Evolutionary conservation across 2,888 invertebrate species (phyloP).

Genomic region (Phania funesta): DNA sequence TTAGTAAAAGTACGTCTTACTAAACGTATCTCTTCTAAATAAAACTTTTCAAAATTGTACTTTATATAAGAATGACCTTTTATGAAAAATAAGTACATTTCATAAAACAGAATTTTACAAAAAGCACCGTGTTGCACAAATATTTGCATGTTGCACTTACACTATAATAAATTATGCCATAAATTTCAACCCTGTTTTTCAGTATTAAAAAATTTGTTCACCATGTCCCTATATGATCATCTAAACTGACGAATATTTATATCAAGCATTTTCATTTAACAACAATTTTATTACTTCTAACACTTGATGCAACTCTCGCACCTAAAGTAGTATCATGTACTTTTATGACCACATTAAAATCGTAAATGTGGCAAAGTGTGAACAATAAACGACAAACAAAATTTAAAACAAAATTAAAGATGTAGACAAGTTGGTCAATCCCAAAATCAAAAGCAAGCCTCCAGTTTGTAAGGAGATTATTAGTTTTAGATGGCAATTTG

Average conservation of each 20-base stretch:
- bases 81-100: too few species aligned
- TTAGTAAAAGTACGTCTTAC: too few species aligned
- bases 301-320: background rate
- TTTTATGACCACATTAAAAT: conserved; percentile 54
- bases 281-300: conserved; percentile 6
- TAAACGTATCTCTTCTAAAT: too few species aligned
- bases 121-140: too few species aligned
- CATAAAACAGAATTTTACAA: too few species aligned
- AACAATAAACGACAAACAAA: conserved; percentile 32
- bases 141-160: too few species aligned
- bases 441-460: background rate
- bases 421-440: conserved; percentile 21
- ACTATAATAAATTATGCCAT: too few species aligned
- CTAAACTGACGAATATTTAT: conserved; percentile 17
- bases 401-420: background rate
- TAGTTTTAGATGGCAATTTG: conserved; percentile 19
- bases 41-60: too few species aligned
- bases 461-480: conserved; percentile 5
- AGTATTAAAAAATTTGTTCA: too few species aligned
- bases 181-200: too few species aligned
- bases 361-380: conserved; percentile 44
- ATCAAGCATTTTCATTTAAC: conserved; percentile 2
- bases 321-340: conserved; percentile 30
- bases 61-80: too few species aligned
- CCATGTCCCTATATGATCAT: too few species aligned